A percentile compares a stretch with the other conserved stretches of the same genome.
Conservation (phyloP, 2,888 invertebrate species). For the Aplocera efformata region DNA sequence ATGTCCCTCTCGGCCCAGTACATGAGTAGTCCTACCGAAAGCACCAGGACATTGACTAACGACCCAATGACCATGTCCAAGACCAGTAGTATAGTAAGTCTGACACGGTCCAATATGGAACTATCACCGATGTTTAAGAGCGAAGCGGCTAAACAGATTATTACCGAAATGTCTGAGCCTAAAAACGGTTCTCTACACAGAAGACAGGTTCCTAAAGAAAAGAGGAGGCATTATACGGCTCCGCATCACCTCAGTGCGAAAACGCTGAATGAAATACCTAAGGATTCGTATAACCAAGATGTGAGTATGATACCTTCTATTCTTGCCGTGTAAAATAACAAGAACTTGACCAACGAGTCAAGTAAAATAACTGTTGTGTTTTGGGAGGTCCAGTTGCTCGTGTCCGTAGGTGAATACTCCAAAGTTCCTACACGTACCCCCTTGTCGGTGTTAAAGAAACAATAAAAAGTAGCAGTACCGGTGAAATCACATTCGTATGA, state of each 20-base stretch:
- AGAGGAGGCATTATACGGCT: slow-evolving; percentile 93
- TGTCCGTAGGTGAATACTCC: too few relatives aligned
- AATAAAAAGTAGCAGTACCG: too few relatives aligned
- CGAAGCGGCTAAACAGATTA: slow-evolving; percentile 92
- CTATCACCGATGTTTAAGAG: slow-evolving; percentile 91
- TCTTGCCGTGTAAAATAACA: too few relatives aligned
- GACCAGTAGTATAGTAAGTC: slow-evolving; percentile 68
- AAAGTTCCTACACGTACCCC: too few relatives aligned
- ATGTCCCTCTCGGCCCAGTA: slow-evolving; percentile 70
- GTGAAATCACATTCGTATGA: too few relatives aligned
- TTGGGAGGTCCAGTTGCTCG: too few relatives aligned
- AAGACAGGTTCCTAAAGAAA: slow-evolving; percentile 89
- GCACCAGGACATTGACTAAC: slow-evolving; percentile 68
- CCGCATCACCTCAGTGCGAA: slow-evolving; percentile 85
- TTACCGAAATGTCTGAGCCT: slow-evolving; percentile 87
- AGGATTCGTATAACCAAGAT: slow-evolving; percentile 65
- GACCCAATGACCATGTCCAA: slow-evolving; percentile 66
- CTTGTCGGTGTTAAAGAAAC: too few relatives aligned
- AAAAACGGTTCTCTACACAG: slow-evolving; percentile 81
- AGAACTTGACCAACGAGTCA: too few relatives aligned
- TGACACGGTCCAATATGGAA: slow-evolving; percentile 75
- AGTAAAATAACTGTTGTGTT: too few relatives aligned
- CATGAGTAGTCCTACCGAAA: slow-evolving; percentile 70
- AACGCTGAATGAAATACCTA: slow-evolving; percentile 81
- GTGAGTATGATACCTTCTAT: slow-evolving; percentile 46